These are phyloP conservation scores for Malurus splendens DNA, from an alignment of 2,797 vertebrate species.

Conservation along the genomic window DNA sequence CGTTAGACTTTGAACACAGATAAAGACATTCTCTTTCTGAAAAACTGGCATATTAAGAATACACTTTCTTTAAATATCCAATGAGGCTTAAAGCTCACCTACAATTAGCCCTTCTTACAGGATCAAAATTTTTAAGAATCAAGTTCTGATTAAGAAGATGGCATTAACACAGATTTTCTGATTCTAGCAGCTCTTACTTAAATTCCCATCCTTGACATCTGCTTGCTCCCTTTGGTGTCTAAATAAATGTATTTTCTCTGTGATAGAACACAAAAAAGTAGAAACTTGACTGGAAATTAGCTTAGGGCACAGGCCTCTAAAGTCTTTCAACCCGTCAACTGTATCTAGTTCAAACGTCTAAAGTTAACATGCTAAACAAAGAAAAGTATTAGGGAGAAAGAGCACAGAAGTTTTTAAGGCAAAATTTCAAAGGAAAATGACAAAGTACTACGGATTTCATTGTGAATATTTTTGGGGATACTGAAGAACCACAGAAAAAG, in stretches of 20 bases:
- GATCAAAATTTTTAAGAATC: not conserved
- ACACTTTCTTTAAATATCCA: not conserved
- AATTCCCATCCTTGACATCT: slow-evolving; percentile 18
- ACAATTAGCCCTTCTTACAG: not conserved
- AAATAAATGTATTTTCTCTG: slow-evolving; percentile 24
- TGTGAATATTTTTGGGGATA: not conserved
- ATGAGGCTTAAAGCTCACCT: not conserved
- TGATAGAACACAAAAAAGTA: slow-evolving; percentile 2
- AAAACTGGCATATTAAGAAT: not conserved
- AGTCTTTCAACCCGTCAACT: not conserved
- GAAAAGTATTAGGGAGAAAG: slow-evolving; percentile 3
- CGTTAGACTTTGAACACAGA: not conserved
- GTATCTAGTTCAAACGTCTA: not conserved
- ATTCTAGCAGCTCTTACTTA: not conserved
- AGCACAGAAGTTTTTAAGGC: not conserved
- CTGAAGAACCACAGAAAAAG: not conserved
- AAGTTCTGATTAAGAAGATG: not conserved
- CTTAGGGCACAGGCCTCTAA: slow-evolving; percentile 32
- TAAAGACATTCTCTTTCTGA: not conserved
- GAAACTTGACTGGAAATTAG: slow-evolving; percentile 35
- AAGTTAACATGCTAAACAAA: slow-evolving; percentile 41
- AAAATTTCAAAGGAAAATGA: slow-evolving; percentile 6
- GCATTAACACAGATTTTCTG: not conserved
- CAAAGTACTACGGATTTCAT: not conserved
- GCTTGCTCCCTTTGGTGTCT: slow-evolving; percentile 6